These are phyloP conservation scores for Xanthia togata DNA, from an alignment of 2,888 invertebrate genomes.

Conservation along the genomic window DNA sequence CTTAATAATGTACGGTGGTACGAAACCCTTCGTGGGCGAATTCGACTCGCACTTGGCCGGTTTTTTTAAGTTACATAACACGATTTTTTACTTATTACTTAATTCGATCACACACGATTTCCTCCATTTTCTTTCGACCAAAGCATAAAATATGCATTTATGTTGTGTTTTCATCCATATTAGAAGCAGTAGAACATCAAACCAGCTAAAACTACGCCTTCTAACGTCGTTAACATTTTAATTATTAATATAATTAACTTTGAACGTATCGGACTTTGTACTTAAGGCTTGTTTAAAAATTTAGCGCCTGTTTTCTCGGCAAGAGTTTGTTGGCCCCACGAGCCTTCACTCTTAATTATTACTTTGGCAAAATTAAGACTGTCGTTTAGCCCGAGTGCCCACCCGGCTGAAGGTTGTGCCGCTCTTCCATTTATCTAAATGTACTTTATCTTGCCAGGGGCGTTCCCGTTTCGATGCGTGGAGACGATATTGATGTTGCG, in stretches of 20 bases:
- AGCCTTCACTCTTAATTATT: slow-evolving; percentile 91
- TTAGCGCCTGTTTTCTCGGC: slow-evolving; percentile 82
- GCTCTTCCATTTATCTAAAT: slow-evolving; percentile 89
- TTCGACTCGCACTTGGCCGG: no score
- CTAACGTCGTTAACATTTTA: slow-evolving; percentile 72
- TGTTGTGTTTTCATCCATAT: slow-evolving; percentile 25
- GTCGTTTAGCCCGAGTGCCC: slow-evolving; percentile 89
- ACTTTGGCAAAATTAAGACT: slow-evolving; percentile 91
- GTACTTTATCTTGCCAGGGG: slow-evolving; percentile 88
- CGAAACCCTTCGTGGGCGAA: no score
- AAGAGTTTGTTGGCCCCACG: slow-evolving; percentile 82
- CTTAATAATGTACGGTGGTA: no score
- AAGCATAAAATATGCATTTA: slow-evolving; percentile 55
- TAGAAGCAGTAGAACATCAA: slow-evolving; percentile 36
- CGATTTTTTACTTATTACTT: no score
- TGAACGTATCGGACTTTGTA: slow-evolving; percentile 88
- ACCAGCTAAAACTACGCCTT: slow-evolving; percentile 66
- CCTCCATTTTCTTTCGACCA: not conserved
- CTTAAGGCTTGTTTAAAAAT: slow-evolving; percentile 89
- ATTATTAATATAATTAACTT: slow-evolving; percentile 88
- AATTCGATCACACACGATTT: not conserved
- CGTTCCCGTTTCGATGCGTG: slow-evolving; percentile 70
- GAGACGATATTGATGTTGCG: slow-evolving; percentile 72
- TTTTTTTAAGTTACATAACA: not conserved
- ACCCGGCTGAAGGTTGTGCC: slow-evolving; percentile 83